A percentile compares a stretch with the other conserved stretches of the same genome.
These are phyloP conservation scores for Epistrophe grossulariae DNA, from an alignment of 2,888 invertebrate species.

Conservation along the genomic window DNA sequence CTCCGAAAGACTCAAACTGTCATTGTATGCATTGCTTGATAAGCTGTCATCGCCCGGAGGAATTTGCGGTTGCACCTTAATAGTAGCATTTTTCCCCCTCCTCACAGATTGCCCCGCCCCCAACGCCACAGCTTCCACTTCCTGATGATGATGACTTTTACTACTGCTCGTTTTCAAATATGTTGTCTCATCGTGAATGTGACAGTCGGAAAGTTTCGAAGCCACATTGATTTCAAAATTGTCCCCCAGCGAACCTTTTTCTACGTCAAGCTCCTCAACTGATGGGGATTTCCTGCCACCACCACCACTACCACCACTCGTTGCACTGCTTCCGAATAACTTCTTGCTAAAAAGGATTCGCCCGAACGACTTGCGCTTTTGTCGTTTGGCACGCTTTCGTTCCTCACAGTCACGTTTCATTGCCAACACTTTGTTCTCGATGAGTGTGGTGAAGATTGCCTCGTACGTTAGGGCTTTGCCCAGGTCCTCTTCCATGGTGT, in stretches of 20 bases:
- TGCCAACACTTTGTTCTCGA: conserved; percentile 83
- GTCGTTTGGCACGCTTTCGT: conserved; percentile 81
- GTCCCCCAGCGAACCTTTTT: conserved; percentile 57
- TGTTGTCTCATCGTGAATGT: conserved; percentile 60
- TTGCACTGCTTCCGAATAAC: conserved; percentile 78
- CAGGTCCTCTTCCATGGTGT: conserved; percentile 81
- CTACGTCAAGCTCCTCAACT: conserved; percentile 52
- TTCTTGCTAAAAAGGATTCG: conserved; percentile 81
- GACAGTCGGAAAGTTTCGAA: conserved; percentile 63
- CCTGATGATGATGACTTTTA: conserved; percentile 44
- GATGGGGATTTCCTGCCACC: conserved; percentile 51
- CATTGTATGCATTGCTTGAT: conserved; percentile 80
- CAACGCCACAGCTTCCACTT: conserved; percentile 9
- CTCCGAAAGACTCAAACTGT: conserved; percentile 79
- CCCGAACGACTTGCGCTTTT: conserved; percentile 82
- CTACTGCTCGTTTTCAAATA: conserved; percentile 32
- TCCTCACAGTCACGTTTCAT: conserved; percentile 84
- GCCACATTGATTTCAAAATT: conserved; percentile 49
- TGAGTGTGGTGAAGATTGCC: conserved; percentile 82
- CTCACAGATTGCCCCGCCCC: conserved; percentile 11
- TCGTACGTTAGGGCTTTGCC: conserved; percentile 83
- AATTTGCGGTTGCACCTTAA: conserved; percentile 17
- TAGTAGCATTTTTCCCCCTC: conserved; percentile 28
- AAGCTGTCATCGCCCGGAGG: conserved; percentile 80
- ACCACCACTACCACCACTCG: not conserved